A percentile compares a stretch with the other conserved stretches of the same genome.
These are phyloP conservation scores for Emydocephalus ijimae DNA, from an alignment of 2,113 vertebrate species.

Conservation along the genomic window DNA sequence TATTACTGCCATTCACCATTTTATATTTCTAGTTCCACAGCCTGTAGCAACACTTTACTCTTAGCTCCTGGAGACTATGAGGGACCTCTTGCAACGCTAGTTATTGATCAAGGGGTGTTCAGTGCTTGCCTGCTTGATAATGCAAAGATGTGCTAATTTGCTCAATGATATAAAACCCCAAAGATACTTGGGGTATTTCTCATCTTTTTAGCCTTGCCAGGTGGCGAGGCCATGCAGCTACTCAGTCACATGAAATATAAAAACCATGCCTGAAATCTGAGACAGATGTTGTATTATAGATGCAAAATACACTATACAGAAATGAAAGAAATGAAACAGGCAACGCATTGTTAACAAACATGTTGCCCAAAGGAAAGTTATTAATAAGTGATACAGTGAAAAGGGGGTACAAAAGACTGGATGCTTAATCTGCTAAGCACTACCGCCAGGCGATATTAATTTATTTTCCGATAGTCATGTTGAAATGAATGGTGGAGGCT, in stretches of 20 bases:
- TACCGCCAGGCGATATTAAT: constrained; percentile 16
- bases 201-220: constrained; percentile 35
- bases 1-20: constrained; percentile 64
- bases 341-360: neutral
- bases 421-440: constrained; percentile 18
- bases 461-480: constrained; percentile 14
- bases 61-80: constrained; percentile 46
- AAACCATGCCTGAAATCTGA: constrained; percentile 19
- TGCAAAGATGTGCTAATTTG: constrained; percentile 63
- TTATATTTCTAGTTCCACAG: constrained; percentile 63
- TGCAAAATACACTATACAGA: neutral
- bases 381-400: constrained; percentile 19
- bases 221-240: neutral
- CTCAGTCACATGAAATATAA: constrained; percentile 14
- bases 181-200: constrained; percentile 31
- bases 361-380: constrained; percentile 28
- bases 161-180: constrained; percentile 46
- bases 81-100: constrained; percentile 56
- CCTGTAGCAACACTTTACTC: constrained; percentile 59
- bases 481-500: neutral
- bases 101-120: constrained; percentile 60
- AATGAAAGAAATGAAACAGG: constrained; percentile 2
- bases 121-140: constrained; percentile 53
- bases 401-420: constrained; percentile 20
- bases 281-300: constrained; percentile 27